These are phyloP conservation scores for Anguilla marmorata DNA, from an alignment of 2,797 vertebrate species.

Conservation along the genomic window DNA sequence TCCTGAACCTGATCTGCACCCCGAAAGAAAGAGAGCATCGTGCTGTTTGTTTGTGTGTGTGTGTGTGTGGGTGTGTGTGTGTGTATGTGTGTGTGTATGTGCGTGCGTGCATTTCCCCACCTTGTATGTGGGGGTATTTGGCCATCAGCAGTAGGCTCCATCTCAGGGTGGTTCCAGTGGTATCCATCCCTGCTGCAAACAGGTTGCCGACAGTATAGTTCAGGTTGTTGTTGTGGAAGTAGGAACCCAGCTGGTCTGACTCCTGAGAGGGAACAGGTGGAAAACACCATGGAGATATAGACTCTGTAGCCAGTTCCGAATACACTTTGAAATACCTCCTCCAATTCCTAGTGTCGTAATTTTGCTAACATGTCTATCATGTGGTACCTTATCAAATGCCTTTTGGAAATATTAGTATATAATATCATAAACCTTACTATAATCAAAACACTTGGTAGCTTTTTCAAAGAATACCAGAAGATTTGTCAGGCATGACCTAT, in stretches of 20 bases:
- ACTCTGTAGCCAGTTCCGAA: no score
- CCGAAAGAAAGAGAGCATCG: background rate
- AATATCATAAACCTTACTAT: no score
- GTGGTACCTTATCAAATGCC: no score
- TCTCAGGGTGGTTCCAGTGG: constrained; percentile 61
- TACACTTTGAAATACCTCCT: no score
- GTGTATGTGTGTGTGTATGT: background rate
- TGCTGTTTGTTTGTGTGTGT: background rate
- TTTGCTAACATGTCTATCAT: no score
- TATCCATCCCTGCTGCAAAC: constrained; percentile 69
- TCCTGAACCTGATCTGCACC: constrained; percentile 58
- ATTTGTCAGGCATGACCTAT: no score
- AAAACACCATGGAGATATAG: background rate
- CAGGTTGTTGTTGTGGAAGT: constrained; percentile 3
- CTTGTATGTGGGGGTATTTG: constrained; percentile 68
- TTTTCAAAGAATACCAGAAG: no score
- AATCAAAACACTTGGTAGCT: no score
- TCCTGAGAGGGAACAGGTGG: background rate
- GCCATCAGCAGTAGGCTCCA: constrained; percentile 68
- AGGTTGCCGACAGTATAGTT: constrained; percentile 46
- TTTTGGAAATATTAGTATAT: no score
- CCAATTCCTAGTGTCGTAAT: no score
- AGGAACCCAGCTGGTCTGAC: background rate
- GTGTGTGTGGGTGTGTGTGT: background rate
- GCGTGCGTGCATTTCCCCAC: constrained; percentile 42